Percentiles rank a stretch among this genome's conserved stretches.
phyloP scores from a whole-genome alignment of 1,140 invertebrate genomes.

The Cryptotermes secundus region DNA sequence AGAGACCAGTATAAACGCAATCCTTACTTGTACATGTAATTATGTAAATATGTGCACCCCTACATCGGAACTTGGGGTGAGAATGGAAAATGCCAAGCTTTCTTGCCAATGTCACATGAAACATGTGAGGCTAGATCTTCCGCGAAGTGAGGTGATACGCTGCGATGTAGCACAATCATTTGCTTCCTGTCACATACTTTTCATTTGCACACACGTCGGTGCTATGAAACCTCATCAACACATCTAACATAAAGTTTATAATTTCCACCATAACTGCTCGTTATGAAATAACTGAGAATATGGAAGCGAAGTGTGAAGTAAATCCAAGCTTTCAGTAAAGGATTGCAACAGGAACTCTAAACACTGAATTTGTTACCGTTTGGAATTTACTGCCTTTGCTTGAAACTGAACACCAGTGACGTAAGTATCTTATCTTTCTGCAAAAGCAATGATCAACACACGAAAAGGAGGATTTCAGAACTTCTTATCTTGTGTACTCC shows the following conservation, averaged over 20 bases:
- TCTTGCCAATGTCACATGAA: not conserved
- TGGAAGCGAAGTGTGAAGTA: not conserved
- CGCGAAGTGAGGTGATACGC: not conserved
- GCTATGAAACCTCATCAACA: not conserved
- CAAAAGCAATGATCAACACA: no score
- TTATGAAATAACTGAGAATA: not conserved
- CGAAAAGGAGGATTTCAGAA: no score
- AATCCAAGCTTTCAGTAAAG: not conserved
- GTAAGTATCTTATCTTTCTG: no score
- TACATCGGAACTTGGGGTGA: not conserved
- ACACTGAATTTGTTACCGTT: not conserved
- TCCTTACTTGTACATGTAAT: not conserved
- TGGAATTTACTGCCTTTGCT: not conserved
- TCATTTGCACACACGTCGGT: not conserved
- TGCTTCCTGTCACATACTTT: not conserved
- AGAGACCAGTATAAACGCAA: no score
- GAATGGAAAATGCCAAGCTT: conserved; percentile 2
- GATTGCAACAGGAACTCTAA: not conserved
- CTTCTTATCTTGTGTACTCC: no score
- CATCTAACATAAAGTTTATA: not conserved
- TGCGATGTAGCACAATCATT: not conserved
- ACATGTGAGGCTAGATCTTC: not conserved
- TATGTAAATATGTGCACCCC: not conserved
- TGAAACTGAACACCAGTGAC: no score
- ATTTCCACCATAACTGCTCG: not conserved